phyloP scores from a whole-genome alignment of 2,113 vertebrate species.

The Psephotus haematonotus region DNA sequence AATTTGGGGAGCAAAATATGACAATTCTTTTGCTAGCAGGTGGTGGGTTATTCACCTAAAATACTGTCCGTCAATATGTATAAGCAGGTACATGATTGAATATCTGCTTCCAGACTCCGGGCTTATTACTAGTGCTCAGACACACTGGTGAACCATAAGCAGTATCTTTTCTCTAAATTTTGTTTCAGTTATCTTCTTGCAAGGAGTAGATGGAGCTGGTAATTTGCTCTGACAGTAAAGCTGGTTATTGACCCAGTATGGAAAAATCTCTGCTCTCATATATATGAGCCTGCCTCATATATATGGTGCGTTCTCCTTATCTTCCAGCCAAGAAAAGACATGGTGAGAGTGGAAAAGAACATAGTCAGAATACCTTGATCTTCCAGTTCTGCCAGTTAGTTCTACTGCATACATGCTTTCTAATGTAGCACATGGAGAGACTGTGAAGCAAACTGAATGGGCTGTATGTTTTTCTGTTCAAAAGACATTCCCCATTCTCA shows the following conservation, averaged over 20 bases:
- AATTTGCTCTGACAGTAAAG: not conserved
- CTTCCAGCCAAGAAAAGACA: not conserved
- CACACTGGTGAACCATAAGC: not conserved
- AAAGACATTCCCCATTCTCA: not conserved
- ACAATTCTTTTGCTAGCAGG: not conserved
- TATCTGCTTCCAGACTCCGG: not conserved
- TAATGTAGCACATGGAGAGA: not conserved
- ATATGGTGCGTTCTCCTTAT: not conserved
- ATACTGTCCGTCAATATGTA: not conserved
- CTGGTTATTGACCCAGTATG: not conserved
- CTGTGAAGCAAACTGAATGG: not conserved
- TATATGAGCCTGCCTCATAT: not conserved
- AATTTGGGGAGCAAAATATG: not conserved
- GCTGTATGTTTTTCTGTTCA: not conserved
- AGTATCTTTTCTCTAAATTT: not conserved
- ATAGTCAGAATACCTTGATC: not conserved
- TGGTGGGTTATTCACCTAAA: not conserved
- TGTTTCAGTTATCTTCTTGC: not conserved
- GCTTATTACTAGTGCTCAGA: not conserved
- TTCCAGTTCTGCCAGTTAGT: not conserved
- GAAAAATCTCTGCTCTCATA: not conserved
- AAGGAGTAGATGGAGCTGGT: not conserved
- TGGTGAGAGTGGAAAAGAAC: not conserved
- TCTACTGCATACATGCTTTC: not conserved
- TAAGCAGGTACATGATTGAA: not conserved